Percentiles rank a stretch among this genome's conserved stretches.
These are phyloP conservation scores for Condylura cristata DNA, from an alignment of 2,113 vertebrate genomes.

Conservation along the genomic window DNA sequence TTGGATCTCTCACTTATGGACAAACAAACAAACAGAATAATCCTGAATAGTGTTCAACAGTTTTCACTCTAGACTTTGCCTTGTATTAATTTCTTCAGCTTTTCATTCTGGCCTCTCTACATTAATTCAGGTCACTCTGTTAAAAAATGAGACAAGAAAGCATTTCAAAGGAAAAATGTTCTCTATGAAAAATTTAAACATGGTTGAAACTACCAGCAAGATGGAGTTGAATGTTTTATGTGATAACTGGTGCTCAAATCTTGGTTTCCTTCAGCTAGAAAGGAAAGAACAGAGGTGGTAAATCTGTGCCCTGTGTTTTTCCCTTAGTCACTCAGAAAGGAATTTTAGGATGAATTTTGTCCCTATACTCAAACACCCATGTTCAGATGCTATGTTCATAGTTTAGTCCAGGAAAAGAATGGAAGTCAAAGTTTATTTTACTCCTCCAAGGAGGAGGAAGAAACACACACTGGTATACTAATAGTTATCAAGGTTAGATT, in stretches of 20 bases:
- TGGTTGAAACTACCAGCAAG: conserved; percentile 58
- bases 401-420: not conserved
- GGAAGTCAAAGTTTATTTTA: not conserved
- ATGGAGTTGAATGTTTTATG: conserved; percentile 69
- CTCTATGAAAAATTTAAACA: conserved; percentile 76
- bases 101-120: not conserved
- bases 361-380: not conserved
- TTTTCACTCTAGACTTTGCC: not conserved
- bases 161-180: conserved; percentile 72
- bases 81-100: not conserved
- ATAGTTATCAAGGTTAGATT: not conserved
- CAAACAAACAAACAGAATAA: not conserved
- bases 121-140: conserved; percentile 68
- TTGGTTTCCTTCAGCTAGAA: not conserved
- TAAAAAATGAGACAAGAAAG: conserved; percentile 54
- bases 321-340: not conserved
- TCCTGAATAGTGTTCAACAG: not conserved
- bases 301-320: not conserved
- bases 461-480: not conserved
- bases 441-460: not conserved
- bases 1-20: not conserved
- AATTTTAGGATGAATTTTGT: not conserved
- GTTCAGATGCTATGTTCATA: not conserved
- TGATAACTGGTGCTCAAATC: conserved; percentile 4
- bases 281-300: not conserved